Percentiles rank a stretch among this genome's conserved stretches.
Evolutionary conservation across 2,888 invertebrate genomes (phyloP).

Genomic region (Pterobdella sp.): DNA sequence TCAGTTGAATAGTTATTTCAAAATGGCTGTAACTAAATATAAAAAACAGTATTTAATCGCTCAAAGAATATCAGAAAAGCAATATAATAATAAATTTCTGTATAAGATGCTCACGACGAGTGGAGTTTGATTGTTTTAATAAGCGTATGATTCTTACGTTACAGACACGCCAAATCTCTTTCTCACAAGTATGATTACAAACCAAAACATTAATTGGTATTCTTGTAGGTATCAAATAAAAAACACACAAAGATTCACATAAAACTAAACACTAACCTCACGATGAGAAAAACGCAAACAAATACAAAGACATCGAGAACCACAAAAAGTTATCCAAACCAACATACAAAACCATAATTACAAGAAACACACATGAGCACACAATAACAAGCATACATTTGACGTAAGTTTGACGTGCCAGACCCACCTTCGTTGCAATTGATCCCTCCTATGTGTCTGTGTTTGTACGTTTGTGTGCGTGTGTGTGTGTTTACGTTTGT

Average conservation of each 20-base stretch:
- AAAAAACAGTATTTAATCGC: too few species aligned
- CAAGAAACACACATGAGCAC: background rate
- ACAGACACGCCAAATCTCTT: background rate
- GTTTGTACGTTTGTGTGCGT: background rate
- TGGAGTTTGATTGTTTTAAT: background rate
- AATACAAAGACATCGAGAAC: constrained; percentile 20
- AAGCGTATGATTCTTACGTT: background rate
- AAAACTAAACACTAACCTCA: background rate
- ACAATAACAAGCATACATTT: background rate
- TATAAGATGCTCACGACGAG: background rate
- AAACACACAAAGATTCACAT: constrained; percentile 5
- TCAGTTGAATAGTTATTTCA: too few species aligned
- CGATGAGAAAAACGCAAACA: constrained; percentile 15
- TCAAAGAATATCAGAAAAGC: too few species aligned
- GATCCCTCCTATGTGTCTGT: constrained; percentile 14
- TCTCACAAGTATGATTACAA: background rate
- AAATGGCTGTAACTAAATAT: too few species aligned
- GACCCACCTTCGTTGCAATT: background rate
- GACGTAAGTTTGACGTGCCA: background rate
- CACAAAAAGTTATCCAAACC: constrained; percentile 10
- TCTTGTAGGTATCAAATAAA: too few species aligned
- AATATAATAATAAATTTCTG: too few species aligned
- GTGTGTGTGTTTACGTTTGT: background rate
- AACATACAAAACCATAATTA: background rate
- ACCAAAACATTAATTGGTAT: too few species aligned